Evolutionary conservation across 1,140 invertebrate genomes (phyloP).

Genomic region (Paracyclopina nana): DNA sequence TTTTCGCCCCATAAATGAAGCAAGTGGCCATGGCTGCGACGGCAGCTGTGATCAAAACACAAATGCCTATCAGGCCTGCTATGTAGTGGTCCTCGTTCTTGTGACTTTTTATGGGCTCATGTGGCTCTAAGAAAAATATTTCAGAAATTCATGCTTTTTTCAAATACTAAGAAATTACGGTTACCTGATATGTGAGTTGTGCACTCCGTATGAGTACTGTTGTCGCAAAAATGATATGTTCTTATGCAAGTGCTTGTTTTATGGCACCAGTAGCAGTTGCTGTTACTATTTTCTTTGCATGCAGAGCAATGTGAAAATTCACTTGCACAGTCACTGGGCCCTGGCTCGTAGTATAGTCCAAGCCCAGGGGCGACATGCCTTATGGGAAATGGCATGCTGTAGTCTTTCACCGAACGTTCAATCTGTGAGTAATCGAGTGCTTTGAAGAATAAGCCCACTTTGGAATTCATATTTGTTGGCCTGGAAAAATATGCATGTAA

Average conservation of each 20-base stretch:
- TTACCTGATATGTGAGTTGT: background rate
- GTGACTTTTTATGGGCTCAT: no score
- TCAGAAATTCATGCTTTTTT: background rate
- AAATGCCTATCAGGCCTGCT: background rate
- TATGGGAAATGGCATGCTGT: background rate
- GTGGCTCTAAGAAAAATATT: background rate
- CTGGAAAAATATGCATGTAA: no score
- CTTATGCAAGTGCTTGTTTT: background rate
- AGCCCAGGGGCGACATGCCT: background rate
- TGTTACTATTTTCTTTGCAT: no score
- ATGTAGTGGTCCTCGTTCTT: no score
- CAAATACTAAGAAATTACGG: background rate
- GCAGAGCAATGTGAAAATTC: no score
- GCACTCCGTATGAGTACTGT: background rate
- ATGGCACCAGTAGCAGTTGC: constrained; percentile 1
- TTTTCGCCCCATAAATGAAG: background rate
- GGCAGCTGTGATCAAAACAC: background rate
- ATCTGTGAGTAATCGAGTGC: background rate
- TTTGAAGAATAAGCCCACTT: background rate
- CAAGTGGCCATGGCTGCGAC: background rate
- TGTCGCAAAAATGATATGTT: background rate
- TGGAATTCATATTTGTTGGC: no score
- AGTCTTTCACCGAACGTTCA: background rate
- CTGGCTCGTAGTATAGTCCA: background rate
- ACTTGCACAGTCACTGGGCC: background rate